phyloP scores from a whole-genome alignment of 2,797 vertebrate genomes.

The Rallus crepitans region DNA sequence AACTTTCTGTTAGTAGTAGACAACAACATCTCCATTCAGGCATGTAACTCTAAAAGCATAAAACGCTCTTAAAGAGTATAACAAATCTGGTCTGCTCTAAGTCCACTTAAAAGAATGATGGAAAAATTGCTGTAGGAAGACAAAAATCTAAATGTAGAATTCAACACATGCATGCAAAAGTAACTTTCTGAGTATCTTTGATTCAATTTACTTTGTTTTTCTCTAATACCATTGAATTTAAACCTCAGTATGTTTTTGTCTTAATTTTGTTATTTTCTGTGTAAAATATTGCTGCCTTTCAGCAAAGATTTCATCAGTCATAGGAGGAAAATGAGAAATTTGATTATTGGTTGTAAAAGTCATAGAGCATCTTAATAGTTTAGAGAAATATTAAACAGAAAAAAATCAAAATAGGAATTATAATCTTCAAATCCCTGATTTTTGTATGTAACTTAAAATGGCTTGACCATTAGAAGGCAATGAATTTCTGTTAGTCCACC shows the following conservation, averaged over 20 bases:
- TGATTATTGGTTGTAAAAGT: not conserved
- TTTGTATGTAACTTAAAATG: not conserved
- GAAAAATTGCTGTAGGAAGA: not conserved
- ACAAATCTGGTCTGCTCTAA: not conserved
- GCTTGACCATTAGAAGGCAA: not conserved
- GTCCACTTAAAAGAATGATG: not conserved
- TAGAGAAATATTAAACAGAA: not conserved
- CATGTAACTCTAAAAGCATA: not conserved
- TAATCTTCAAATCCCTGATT: fast-evolving
- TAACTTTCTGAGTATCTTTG: not conserved
- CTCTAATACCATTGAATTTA: fast-evolving
- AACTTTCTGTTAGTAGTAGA: not conserved
- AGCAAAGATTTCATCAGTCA: not conserved
- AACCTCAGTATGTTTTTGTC: fast-evolving
- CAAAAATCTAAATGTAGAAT: not conserved
- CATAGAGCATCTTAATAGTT: not conserved
- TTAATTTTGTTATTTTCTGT: not conserved
- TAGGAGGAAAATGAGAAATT: not conserved
- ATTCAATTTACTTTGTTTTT: not conserved
- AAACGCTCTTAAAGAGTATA: not conserved
- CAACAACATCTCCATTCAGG: not conserved
- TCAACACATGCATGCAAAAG: not conserved
- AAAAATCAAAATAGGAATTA: not conserved
- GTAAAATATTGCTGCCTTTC: not conserved
- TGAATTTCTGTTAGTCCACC: not conserved